phyloP scores from a whole-genome alignment of 2,888 invertebrate species.

The Eilema sororculum region DNA sequence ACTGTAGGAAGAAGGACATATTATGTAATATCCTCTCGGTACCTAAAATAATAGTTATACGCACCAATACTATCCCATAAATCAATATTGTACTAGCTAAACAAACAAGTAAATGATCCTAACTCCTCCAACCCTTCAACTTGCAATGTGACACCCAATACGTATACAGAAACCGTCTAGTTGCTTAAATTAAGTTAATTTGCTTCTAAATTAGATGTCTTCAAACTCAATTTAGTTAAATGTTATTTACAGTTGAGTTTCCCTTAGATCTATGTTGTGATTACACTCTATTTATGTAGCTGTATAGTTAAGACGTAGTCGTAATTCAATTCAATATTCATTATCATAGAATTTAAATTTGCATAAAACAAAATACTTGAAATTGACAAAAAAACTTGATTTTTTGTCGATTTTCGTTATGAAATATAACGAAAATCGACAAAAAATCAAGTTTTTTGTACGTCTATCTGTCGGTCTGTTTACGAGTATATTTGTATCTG shows the following conservation, averaged over 20 bases:
- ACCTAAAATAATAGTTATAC: neutral
- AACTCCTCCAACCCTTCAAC: neutral
- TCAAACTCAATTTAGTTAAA: constrained; percentile 44
- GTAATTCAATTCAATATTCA: neutral
- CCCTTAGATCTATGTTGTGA: constrained; percentile 22
- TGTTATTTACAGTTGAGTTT: constrained; percentile 39
- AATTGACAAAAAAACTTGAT: too few species aligned
- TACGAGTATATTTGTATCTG: too few species aligned
- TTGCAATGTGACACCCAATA: constrained; percentile 16
- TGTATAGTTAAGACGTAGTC: neutral
- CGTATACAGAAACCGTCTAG: constrained; percentile 23
- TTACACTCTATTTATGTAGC: constrained; percentile 13
- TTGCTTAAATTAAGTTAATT: constrained; percentile 35
- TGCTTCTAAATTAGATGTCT: constrained; percentile 40
- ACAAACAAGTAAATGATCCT: constrained; percentile 9
- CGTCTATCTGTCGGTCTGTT: too few species aligned
- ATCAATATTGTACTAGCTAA: constrained; percentile 1
- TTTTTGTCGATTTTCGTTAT: too few species aligned
- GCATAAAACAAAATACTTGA: neutral
- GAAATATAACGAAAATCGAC: too few species aligned
- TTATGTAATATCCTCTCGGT: neutral
- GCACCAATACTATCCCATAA: neutral
- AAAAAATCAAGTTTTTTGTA: too few species aligned
- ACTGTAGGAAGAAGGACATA: too few species aligned
- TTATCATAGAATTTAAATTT: neutral